Evolutionary conservation across 2,888 invertebrate genomes (phyloP).

Genomic region (Lepidocyrtoides sp.): DNA sequence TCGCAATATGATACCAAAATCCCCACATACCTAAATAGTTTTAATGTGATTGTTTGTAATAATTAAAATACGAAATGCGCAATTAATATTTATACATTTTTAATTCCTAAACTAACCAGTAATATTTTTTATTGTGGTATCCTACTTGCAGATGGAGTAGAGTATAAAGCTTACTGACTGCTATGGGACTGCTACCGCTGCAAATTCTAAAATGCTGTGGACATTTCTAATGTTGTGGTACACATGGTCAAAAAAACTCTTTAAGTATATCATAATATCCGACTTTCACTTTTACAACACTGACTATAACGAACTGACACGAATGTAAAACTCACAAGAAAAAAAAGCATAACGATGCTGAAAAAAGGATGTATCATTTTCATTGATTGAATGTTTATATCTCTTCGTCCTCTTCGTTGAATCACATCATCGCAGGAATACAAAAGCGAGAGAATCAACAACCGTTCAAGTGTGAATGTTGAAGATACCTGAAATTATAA

Average conservation of each 20-base stretch:
- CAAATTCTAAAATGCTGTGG: slow-evolving; percentile 67
- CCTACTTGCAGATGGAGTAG: slow-evolving; percentile 78
- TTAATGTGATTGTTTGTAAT: neutral
- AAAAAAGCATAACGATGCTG: neutral
- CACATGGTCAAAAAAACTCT: slow-evolving; percentile 52
- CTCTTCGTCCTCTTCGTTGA: neutral
- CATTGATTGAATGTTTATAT: neutral
- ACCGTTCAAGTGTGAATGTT: neutral
- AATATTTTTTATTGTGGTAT: slow-evolving; percentile 59
- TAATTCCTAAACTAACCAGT: slow-evolving; percentile 56
- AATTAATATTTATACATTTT: neutral
- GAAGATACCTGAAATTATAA: neutral
- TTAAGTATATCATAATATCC: slow-evolving; percentile 29
- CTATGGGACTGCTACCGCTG: slow-evolving; percentile 76
- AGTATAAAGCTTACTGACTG: slow-evolving; percentile 77
- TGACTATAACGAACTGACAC: slow-evolving; percentile 68
- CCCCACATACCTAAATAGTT: neutral
- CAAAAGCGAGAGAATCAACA: slow-evolving; percentile 5
- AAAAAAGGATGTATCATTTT: slow-evolving; percentile 1
- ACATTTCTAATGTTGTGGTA: slow-evolving; percentile 68
- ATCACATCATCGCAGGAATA: slow-evolving; percentile 9
- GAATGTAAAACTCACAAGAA: slow-evolving; percentile 18
- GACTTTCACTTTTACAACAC: slow-evolving; percentile 69
- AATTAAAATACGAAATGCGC: too few species aligned
- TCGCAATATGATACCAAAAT: neutral